These are phyloP conservation scores for Callionymus lyra DNA, from an alignment of 2,113 vertebrate species.

Conservation along the genomic window DNA sequence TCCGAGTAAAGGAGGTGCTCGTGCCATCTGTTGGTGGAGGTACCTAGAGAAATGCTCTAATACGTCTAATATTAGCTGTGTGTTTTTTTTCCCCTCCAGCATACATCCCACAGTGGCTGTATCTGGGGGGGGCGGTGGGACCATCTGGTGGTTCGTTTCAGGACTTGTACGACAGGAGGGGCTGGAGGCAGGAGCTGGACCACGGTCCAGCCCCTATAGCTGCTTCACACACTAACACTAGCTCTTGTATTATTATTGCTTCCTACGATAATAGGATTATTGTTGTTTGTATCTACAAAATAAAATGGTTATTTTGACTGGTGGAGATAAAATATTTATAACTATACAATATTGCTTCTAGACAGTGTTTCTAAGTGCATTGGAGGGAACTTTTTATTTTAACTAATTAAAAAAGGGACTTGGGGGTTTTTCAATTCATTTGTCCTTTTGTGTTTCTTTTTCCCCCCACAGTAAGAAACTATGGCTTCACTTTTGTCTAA, in stretches of 20 bases:
- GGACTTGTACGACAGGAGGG: constrained; percentile 24
- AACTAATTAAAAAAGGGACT: no score
- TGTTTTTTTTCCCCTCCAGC: constrained; percentile 15
- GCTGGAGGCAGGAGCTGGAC: not conserved
- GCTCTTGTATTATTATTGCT: not conserved
- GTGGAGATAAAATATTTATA: no score
- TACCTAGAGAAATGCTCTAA: constrained; percentile 48
- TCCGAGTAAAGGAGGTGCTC: constrained; percentile 37
- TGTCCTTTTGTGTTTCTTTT: no score
- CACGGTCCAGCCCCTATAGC: constrained; percentile 1
- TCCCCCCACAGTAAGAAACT: no score
- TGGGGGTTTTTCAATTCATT: no score
- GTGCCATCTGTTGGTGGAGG: constrained; percentile 49
- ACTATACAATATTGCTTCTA: no score
- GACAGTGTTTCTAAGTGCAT: no score
- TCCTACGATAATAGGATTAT: no score
- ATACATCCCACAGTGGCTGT: constrained; percentile 38
- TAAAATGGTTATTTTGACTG: no score
- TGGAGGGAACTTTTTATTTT: no score
- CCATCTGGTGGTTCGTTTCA: constrained; percentile 55
- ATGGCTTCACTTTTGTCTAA: no score
- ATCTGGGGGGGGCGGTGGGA: constrained; percentile 33
- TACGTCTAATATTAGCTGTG: constrained; percentile 56
- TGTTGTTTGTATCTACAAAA: no score
- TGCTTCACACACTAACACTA: constrained; percentile 1